These are phyloP conservation scores for Drymonia ruficornis DNA, from an alignment of 2,888 invertebrate genomes.

Conservation along the genomic window DNA sequence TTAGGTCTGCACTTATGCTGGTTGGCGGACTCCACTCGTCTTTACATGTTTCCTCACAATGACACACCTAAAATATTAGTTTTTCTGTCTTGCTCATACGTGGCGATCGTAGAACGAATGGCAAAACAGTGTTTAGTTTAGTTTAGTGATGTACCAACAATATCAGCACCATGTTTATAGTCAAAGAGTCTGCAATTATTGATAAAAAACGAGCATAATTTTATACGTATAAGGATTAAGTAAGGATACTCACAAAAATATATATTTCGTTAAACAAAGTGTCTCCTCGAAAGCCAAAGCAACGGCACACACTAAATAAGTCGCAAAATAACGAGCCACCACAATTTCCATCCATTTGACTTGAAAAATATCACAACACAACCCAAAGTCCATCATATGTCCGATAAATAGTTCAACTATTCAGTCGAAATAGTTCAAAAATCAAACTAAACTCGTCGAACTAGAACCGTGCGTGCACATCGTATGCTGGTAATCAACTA, in stretches of 20 bases:
- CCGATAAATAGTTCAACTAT: not conserved
- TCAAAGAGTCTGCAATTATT: no score
- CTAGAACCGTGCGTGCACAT: not conserved
- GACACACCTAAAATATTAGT: no score
- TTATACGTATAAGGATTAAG: not conserved
- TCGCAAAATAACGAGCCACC: not conserved
- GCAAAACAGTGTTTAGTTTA: no score
- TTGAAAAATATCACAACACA: not conserved
- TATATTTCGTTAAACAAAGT: slow-evolving; percentile 1
- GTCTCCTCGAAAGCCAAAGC: slow-evolving; percentile 5
- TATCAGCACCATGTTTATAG: no score
- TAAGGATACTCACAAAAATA: slow-evolving; percentile 5
- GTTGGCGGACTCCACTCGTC: no score
- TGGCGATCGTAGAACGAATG: no score
- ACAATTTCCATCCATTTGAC: not conserved
- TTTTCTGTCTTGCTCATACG: no score
- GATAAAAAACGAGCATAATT: no score
- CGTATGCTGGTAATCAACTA: not conserved
- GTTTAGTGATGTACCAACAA: no score
- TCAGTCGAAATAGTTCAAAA: not conserved
- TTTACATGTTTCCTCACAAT: no score
- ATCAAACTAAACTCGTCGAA: not conserved
- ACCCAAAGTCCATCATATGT: not conserved
- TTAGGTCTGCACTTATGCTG: no score
- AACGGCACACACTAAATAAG: slow-evolving; percentile 1